phyloP scores from a whole-genome alignment of 2,797 vertebrate species.

The Myotis findleyi region DNA sequence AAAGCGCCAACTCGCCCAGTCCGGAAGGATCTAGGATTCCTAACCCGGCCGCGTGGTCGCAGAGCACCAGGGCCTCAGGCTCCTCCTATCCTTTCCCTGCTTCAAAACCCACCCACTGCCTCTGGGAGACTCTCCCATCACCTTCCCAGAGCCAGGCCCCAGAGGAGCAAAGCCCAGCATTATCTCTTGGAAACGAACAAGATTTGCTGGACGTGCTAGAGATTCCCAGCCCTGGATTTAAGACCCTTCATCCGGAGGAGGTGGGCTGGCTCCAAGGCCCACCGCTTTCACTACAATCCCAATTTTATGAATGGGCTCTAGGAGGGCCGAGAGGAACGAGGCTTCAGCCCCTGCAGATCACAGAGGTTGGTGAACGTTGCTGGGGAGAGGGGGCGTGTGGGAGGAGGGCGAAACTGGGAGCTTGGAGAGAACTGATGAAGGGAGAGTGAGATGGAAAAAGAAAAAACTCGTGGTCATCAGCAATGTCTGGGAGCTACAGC shows the following conservation, averaged over 20 bases:
- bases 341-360: constrained; percentile 38
- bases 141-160: not conserved
- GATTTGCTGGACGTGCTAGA: constrained; percentile 58
- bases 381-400: constrained; percentile 7
- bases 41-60: not conserved
- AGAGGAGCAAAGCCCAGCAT: constrained; percentile 29
- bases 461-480: not conserved
- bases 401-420: not conserved
- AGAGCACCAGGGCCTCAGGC: not conserved
- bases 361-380: constrained; percentile 73
- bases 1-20: not conserved
- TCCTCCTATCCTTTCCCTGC: not conserved
- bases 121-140: not conserved
- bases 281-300: constrained; percentile 73
- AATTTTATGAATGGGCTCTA: constrained; percentile 72
- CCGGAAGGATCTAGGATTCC: not conserved
- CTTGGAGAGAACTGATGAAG: not conserved
- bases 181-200: constrained; percentile 22
- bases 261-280: constrained; percentile 58
- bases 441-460: not conserved
- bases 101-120: constrained; percentile 6
- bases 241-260: constrained; percentile 57
- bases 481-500: not conserved
- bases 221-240: constrained; percentile 64
- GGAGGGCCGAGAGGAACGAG: constrained; percentile 52